Evolutionary conservation across 2,113 vertebrate species (phyloP), one percentile per base, ranked within the genome.

Genomic region (Cinclus cinclus): DNA sequence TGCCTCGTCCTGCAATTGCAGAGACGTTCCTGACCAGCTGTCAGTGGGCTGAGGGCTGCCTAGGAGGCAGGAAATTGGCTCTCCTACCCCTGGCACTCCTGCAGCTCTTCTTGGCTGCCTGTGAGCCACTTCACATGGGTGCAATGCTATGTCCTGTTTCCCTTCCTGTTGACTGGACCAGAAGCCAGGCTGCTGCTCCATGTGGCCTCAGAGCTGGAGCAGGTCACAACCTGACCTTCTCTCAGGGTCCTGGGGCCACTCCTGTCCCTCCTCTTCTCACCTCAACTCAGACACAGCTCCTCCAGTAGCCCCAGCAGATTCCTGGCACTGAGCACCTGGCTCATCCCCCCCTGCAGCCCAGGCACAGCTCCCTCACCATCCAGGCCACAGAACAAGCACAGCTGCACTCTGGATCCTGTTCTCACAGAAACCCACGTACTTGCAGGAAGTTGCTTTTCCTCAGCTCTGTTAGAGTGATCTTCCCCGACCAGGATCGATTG

Each of bases 361-460:
- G 52, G 68, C 7, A 7, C 37, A 65, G 56, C 55, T 77, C 83
- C 73, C 83, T 39, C 2, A 0, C 22, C 53, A 15, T 2, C 18
- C 55, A 64, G 50, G 27, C 82, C 20, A 4, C 69, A 42, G 47
- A 71, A 74, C 35, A 87, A 24, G 39, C 42, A 9, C 56, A 23
- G 60, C 62, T 33, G 52, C 35, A 13, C 15, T 62, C 44, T 52
- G 5, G 12, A 6, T 17, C 69, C 41, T 70, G 62, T 28, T 65
- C 49, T 80, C 46, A 42, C 67, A 95, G n/a, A 74, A 82, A 91
- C 30, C 88, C 65, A 79, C 96, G 22, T 98, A 99, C 99, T 96
- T 99, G 99, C 63, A 99, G 97, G 98, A 99, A 99, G 98, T 99
- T 99, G 98, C 99, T 99, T 97, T 98, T 98, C 95, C 99, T 99